Evolutionary conservation across 2,797 vertebrate genomes (phyloP).

Genomic region (Spheniscus humboldti): DNA sequence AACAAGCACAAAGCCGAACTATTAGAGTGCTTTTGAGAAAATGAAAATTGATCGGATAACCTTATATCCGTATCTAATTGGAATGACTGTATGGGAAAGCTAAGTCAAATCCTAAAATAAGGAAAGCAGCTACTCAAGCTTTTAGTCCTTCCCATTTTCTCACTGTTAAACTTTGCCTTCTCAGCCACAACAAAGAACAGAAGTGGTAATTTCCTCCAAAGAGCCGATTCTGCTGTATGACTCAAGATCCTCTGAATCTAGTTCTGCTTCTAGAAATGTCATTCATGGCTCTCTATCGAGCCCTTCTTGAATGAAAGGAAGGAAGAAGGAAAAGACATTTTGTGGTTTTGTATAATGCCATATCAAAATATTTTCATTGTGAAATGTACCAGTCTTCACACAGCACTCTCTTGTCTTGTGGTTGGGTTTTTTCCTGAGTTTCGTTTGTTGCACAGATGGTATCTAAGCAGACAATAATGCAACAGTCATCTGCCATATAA

Average conservation of each 20-base stretch:
- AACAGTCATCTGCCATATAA: constrained; percentile 1
- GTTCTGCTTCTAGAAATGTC: neutral
- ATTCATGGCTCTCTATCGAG: neutral
- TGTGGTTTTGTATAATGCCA: constrained; percentile 23
- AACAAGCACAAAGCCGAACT: neutral
- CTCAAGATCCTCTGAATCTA: neutral
- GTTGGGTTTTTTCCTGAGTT: neutral
- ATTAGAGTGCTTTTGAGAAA: neutral
- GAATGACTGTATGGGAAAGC: neutral
- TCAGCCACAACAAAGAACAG: neutral
- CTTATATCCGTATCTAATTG: neutral
- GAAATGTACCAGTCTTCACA: neutral
- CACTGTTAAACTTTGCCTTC: neutral
- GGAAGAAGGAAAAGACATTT: constrained; percentile 3
- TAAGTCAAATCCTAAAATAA: neutral
- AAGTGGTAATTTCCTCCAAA: neutral
- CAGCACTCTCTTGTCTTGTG: neutral
- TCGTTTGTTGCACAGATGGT: constrained; percentile 8
- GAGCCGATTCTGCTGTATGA: neutral
- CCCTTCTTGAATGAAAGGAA: constrained; percentile 22
- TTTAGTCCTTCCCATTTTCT: neutral
- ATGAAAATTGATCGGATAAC: neutral
- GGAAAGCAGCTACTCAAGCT: neutral
- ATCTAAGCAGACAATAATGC: neutral
- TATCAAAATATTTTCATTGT: constrained; percentile 13